Base-by-base conservation (phyloP, 2,113 vertebrate genomes). In the Pachypanchax playfairii region DNA sequence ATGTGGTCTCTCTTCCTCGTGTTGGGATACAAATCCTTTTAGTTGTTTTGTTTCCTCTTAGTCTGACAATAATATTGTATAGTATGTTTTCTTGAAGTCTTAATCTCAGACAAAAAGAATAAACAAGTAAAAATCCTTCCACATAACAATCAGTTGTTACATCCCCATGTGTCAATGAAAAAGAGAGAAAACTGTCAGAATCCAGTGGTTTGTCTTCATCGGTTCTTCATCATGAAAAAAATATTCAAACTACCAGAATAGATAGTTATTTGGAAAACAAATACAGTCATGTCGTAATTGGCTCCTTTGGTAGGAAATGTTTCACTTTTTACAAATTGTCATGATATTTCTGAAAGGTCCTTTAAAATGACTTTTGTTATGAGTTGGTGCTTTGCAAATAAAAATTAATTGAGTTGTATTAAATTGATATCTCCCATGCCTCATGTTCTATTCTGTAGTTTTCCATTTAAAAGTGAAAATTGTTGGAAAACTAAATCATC, bases 401-500 rank as follows among this genome's bases (percentile, higher is more conserved):
- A n/a, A n/a, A n/a, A n/a, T n/a, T n/a, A n/a, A n/a, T n/a, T n/a
- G n/a, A n/a, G n/a, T n/a, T n/a, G n/a, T n/a, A n/a, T n/a, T n/a
- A n/a, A n/a, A n/a, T n/a, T n/a, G n/a, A n/a, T n/a, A n/a, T 35
- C 11, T 35, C 8, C 33, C 5, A 26, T n/a, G 24, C 25, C 24
- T 17, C 26, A 4, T 28, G 3, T 49, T 26, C n/a, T 15, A 10
- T 26, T 26, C 22, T 26, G 4, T 24, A 28, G 3, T 15, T 28
- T 25, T 49, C 14, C 17, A 25, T 26, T 26, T 15, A 9, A 28
- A 49, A 26, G 46, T 48, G 10, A 26, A 42, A 20, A 42, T 7
- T 41, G 38, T 41, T 42, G 24, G 3, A 44, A 43, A 36, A 61
- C 13, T 25, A 49, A 71, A 21, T 61, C 50, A 66, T 25, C 28